Evolutionary conservation across 53 echinoderm and acorn worm species (phyloP).

Genomic region (Crossaster papposus): DNA sequence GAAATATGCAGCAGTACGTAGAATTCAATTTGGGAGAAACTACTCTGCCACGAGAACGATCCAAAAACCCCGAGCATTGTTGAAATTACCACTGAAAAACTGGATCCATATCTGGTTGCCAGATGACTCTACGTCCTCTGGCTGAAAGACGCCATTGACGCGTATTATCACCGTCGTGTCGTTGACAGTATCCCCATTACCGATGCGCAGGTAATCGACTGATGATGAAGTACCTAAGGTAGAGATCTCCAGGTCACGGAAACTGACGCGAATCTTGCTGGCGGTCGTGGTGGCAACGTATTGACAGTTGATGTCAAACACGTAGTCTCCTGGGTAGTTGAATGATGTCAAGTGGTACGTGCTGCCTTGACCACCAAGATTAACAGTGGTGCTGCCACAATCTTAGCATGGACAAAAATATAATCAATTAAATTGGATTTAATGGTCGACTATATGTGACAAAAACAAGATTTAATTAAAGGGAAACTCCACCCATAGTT

Average conservation of each 20-base stretch:
- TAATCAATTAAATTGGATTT: not conserved
- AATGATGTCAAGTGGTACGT: not conserved
- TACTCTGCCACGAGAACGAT: not conserved
- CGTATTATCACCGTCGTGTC: not conserved
- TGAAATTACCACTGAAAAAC: not conserved
- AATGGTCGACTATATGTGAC: too few species aligned
- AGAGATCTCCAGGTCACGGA: constrained; percentile 15
- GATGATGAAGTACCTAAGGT: too few species aligned
- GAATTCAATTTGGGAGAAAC: not conserved
- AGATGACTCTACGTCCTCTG: not conserved
- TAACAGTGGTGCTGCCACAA: not conserved
- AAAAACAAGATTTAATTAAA: too few species aligned
- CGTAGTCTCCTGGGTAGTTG: constrained; percentile 10
- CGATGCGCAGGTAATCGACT: not conserved
- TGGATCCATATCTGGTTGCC: constrained; percentile 16
- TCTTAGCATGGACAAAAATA: not conserved
- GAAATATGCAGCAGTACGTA: not conserved
- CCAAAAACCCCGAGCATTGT: not conserved
- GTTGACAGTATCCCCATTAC: not conserved
- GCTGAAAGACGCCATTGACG: not conserved
- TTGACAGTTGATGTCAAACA: not conserved
- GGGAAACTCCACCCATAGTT: too few species aligned
- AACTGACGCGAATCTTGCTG: constrained; percentile 3
- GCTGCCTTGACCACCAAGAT: not conserved
- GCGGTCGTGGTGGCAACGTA: not conserved